Evolutionary conservation across 2,797 vertebrate species (phyloP), one percentile per base, ranked within the genome.

Genomic region (Enoplosus armatus): DNA sequence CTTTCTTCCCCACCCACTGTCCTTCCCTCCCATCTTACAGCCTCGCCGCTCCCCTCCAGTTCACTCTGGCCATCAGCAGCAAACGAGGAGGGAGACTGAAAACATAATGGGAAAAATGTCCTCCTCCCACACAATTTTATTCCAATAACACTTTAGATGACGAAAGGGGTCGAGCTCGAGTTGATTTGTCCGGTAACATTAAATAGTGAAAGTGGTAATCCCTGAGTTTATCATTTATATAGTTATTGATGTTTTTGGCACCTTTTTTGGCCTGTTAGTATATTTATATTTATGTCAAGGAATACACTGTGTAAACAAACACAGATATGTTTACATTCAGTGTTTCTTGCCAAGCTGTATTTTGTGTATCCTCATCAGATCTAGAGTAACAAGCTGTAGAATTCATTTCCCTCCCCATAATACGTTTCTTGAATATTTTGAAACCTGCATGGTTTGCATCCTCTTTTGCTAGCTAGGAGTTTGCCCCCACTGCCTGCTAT

Each of bases 1-100:
- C 74, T 78, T 77, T 72, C 70, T 70, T 67, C 63, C 68, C 73
- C 72, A 66, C 64, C 79, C 62, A 61, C 73, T 35, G 82, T 83
- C 86, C 82, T 77, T 77, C 71, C 72, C 77, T 70, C 47, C 75
- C 68, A 22, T 79, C 55, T 73, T 73, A 22, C 75, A 60, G 55
- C 70, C 48, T 71, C 45, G 8, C 45, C 50, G 48, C 45, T 66
- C 47, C 39, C 60, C 56, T 79, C 77, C 60, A 41, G 15, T 77
- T 83, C 75, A 51, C 58, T 68, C 60, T 29, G 60, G 75, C 82
- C 70, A 71, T 75, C 71, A 73, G 56, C 70, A 39, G 48, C 35
- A 83, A 72, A 79, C 4, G 5, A 43, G 22, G 55, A 84, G n/a
- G 12, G 47, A 84, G 55, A 41, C 5, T 35, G 33, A 75, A 81